Conservation (phyloP, 2,888 invertebrate species). For the Oligia fasciuncula region DNA sequence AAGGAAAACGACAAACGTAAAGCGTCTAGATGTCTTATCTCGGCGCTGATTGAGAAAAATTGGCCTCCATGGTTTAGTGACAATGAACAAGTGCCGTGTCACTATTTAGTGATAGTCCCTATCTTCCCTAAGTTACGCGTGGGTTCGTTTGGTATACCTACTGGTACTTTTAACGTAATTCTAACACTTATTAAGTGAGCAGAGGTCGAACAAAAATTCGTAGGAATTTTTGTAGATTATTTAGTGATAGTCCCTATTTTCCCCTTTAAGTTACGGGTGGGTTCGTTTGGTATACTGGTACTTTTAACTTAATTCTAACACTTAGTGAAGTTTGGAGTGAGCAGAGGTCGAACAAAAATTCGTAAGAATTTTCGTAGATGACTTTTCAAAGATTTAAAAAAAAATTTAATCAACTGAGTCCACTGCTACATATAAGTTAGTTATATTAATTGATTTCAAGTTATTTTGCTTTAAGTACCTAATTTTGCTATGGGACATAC, state of each 20-base stretch:
- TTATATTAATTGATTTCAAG: background rate
- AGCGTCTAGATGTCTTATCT: constrained; percentile 36
- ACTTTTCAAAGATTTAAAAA: background rate
- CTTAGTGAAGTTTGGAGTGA: background rate
- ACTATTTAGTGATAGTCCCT: constrained; percentile 32
- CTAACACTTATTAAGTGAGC: background rate
- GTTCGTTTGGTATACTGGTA: constrained; percentile 18
- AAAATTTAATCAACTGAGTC: background rate
- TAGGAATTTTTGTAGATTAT: background rate
- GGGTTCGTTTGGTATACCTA: constrained; percentile 10
- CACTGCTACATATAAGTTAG: background rate
- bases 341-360: background rate
- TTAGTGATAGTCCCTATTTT: constrained; percentile 32
- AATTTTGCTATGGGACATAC: background rate
- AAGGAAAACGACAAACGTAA: constrained; percentile 17
- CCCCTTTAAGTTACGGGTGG: constrained; percentile 14
- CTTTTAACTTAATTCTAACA: background rate
- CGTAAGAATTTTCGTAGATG: background rate
- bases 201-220: background rate
- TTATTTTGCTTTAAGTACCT: no score
- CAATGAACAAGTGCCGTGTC: constrained; percentile 32
- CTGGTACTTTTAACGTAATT: constrained; percentile 5
- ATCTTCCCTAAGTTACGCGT: constrained; percentile 23
- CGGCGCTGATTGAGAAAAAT: constrained; percentile 48
- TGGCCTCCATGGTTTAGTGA: constrained; percentile 44